Percentiles rank a stretch among this genome's conserved stretches.
Conservation (phyloP, 2,113 vertebrate species). For the Lagenorhynchus albirostris region DNA sequence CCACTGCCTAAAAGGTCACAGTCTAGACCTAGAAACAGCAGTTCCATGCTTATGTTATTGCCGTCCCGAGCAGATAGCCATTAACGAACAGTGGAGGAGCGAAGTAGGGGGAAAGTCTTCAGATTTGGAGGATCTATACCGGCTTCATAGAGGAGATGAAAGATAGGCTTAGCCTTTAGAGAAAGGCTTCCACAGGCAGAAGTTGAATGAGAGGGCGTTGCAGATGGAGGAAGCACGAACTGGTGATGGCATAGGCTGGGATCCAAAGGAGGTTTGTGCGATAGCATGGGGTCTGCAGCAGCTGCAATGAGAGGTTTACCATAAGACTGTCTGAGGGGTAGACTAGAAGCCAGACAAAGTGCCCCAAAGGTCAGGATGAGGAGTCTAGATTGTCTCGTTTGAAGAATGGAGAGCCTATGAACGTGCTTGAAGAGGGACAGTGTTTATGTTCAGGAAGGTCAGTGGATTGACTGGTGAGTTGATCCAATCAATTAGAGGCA, state of each 20-base stretch:
- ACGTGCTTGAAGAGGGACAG: background rate
- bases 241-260: background rate
- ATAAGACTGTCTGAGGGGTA: background rate
- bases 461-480: background rate
- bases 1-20: background rate
- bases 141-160: background rate
- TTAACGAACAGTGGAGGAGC: background rate
- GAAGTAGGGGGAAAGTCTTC: background rate
- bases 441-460: background rate
- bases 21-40: background rate
- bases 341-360: background rate
- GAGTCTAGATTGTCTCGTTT: background rate
- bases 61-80: background rate
- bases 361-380: background rate
- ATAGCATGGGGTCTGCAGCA: background rate
- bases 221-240: background rate
- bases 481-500: background rate
- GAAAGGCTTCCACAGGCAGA: background rate
- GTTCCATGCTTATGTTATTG: background rate
- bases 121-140: background rate
- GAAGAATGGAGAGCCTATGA: background rate
- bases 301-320: background rate
- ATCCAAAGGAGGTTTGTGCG: background rate
- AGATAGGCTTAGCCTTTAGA: background rate
- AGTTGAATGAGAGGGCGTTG: background rate